phyloP scores from a whole-genome alignment of 2,113 vertebrate genomes.

The Dascyllus trimaculatus region DNA sequence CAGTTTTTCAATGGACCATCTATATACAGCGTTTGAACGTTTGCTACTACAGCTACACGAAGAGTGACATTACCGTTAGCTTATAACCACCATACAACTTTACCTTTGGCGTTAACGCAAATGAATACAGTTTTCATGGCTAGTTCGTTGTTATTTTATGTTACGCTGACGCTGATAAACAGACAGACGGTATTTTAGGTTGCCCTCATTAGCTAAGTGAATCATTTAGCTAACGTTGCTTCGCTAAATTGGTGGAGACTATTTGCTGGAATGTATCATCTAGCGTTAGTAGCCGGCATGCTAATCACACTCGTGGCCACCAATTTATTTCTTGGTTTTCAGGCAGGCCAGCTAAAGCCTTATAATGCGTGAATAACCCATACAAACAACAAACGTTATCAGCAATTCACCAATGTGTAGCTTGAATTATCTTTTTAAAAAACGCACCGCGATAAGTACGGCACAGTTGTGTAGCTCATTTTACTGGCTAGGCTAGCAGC shows the following conservation, averaged over 20 bases:
- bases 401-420: rapidly evolving
- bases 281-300: conserved; percentile 38
- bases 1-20: conserved; percentile 20
- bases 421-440: background rate
- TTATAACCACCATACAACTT: background rate
- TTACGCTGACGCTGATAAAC: background rate
- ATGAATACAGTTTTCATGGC: no score
- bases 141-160: background rate
- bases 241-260: conserved; percentile 23
- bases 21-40: background rate
- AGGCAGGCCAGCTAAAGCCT: background rate
- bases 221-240: background rate
- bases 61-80: background rate
- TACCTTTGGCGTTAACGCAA: background rate
- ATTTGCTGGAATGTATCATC: conserved; percentile 60
- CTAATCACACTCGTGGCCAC: conserved; percentile 57
- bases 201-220: background rate
- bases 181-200: background rate
- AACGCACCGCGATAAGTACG: background rate
- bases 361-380: rapidly evolving
- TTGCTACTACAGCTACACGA: conserved; percentile 2
- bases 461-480: background rate
- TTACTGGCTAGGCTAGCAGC: conserved; percentile 23
- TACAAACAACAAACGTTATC: rapidly evolving
- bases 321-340: conserved; percentile 4